Conservation (phyloP, 2,888 invertebrate genomes). For the Agapetus fuscipes region DNA sequence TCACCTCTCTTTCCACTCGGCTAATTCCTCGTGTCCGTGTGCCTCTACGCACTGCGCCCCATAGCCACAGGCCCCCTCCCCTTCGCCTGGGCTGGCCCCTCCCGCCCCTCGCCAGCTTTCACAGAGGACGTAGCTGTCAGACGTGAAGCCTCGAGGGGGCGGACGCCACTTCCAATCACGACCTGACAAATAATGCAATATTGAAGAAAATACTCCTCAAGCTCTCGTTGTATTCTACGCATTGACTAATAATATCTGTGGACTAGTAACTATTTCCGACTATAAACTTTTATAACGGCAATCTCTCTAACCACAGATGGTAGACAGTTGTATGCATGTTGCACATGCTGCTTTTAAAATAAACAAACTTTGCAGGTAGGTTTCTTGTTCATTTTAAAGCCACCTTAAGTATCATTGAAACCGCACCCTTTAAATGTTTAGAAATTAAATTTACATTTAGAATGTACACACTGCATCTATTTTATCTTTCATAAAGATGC, state of each 20-base stretch:
- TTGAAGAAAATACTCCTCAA: background rate
- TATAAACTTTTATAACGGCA: no score
- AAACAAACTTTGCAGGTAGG: no score
- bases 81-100: constrained; percentile 26
- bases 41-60: constrained; percentile 67
- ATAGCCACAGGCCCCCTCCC: constrained; percentile 52
- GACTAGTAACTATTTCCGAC: no score
- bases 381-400: no score
- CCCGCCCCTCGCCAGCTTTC: constrained; percentile 37
- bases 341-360: no score
- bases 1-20: constrained; percentile 61
- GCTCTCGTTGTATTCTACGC: background rate
- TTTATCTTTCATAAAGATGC: no score
- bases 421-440: no score
- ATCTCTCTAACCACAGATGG: no score
- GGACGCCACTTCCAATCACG: constrained; percentile 58
- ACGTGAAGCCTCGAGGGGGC: constrained; percentile 57
- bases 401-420: no score
- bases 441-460: no score
- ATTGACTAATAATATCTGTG: background rate
- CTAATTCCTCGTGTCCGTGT: constrained; percentile 59
- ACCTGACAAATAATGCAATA: constrained; percentile 26
- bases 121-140: constrained; percentile 55
- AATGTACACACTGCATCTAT: no score
- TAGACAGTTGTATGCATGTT: no score